Base-by-base conservation (phyloP, 2,888 invertebrate species). In the Nemotelus pantherinus region DNA sequence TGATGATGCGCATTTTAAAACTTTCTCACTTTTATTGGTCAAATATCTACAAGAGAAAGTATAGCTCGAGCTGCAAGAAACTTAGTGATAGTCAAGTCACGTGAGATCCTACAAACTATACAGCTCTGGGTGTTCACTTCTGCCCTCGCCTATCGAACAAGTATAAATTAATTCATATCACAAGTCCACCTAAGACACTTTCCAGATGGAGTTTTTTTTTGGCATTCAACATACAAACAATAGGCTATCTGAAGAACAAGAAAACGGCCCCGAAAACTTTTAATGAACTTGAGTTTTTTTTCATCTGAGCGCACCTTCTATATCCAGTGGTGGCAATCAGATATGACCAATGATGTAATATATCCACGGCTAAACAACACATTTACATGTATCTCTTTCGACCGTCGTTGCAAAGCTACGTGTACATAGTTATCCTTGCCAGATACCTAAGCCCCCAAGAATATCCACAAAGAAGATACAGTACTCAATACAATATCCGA, bases 241-340 rank as follows among this genome's bases (percentile, higher is more conserved):
- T 60, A 60, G 39, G 43, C 25, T 41, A 39, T 60, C 25, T 60
- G 39, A 3, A 60, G 39, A 3, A 25, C 4, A 60, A 39, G 39
- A 60, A 60, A 60, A 39, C 39, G 25, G 41, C 43, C 41, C 25
- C 53, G 70, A 55, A 70, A 70, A 70, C 70, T 70, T 70, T 70
- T 70, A 55, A 70, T 70, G 70, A 70, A 70, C 53, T 70, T 53
- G 53, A 70, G 70, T 70, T 70, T 70, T 55, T 70, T 43, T 70
- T 50, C 43, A 41, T 53, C 6, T 39, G 70, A 70, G 47, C n/a
- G 67, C 53, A 2, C 48, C 67, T 70, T 70, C 43, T 53, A 39
- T 10, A 41, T 70, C 43, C 65, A 68, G 10, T 41, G 55, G 41
- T 70, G 43, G 55, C 25, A 70, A 70, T 55, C 41, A 55, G 53